Evolutionary conservation across 2,113 vertebrate genomes (phyloP).

Genomic region (Micronisus gabar): DNA sequence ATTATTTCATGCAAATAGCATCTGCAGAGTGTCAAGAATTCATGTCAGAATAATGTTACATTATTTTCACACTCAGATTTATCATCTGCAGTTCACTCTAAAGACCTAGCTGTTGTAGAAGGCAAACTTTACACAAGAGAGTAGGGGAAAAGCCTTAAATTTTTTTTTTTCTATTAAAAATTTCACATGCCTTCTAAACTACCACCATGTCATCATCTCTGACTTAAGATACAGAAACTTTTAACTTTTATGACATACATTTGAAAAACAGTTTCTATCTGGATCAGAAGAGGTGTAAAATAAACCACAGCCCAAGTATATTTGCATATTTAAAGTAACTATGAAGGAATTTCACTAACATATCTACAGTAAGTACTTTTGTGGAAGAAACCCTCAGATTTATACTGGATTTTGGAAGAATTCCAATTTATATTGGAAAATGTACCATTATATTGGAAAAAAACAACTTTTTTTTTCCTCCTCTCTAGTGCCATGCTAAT

Average conservation of each 20-base stretch:
- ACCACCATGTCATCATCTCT: fast-evolving
- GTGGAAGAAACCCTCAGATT: not conserved
- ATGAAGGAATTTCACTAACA: not conserved
- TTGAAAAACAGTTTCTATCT: not conserved
- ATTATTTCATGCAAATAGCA: not conserved
- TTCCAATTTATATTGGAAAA: not conserved
- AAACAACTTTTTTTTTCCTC: fast-evolving
- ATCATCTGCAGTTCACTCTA: not conserved
- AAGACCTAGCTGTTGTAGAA: not conserved
- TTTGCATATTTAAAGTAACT: not conserved
- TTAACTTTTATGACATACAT: not conserved
- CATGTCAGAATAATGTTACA: not conserved
- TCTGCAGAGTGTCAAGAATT: not conserved
- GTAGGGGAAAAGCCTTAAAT: not conserved
- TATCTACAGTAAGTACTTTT: not conserved
- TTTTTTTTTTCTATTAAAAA: not conserved
- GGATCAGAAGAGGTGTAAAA: not conserved
- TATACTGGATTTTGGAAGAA: not conserved
- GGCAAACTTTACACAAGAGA: not conserved
- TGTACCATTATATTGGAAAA: not conserved
- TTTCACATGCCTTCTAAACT: not conserved
- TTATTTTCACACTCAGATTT: not conserved
- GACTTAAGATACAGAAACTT: not conserved
- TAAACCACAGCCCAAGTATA: not conserved
- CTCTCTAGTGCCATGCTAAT: not conserved